Percentiles rank a stretch among this genome's conserved stretches.
phyloP scores from a whole-genome alignment of 2,113 vertebrate species.

The Carassius gibelio region DNA sequence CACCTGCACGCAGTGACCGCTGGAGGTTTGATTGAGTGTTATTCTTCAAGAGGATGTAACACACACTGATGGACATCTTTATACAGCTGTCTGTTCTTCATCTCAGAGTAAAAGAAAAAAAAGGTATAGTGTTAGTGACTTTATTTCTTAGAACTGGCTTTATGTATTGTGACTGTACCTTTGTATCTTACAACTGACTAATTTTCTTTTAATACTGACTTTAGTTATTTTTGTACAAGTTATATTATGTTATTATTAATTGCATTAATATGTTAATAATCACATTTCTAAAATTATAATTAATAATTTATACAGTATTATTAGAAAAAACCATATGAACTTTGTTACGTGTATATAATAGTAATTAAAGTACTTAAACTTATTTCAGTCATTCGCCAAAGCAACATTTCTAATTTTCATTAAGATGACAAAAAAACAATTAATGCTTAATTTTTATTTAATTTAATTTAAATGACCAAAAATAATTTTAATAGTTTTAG shows the following conservation, averaged over 20 bases:
- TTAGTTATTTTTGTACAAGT: neutral
- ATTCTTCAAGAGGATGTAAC: conserved; percentile 49
- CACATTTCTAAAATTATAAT: too few species aligned
- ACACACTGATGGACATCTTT: conserved; percentile 32
- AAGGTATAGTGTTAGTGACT: neutral
- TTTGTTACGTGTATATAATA: too few species aligned
- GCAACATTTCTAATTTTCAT: too few species aligned
- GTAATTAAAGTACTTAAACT: too few species aligned
- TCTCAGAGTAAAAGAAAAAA: neutral
- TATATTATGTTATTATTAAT: too few species aligned
- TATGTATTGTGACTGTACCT: neutral
- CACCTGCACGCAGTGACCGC: conserved; percentile 51
- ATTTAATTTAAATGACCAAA: neutral
- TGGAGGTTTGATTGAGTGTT: conserved; percentile 51
- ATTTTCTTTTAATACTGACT: neutral
- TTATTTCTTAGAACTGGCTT: neutral
- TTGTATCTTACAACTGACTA: neutral
- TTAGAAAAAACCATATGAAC: too few species aligned
- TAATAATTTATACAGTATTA: too few species aligned
- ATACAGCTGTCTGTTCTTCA: conserved; percentile 30
- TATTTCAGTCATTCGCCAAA: too few species aligned
- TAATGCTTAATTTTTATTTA: too few species aligned
- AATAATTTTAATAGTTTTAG: neutral
- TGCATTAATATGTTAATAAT: too few species aligned
- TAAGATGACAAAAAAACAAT: too few species aligned